phyloP scores from a whole-genome alignment of 2,113 vertebrate genomes.

The Salvelinus sp. region DNA sequence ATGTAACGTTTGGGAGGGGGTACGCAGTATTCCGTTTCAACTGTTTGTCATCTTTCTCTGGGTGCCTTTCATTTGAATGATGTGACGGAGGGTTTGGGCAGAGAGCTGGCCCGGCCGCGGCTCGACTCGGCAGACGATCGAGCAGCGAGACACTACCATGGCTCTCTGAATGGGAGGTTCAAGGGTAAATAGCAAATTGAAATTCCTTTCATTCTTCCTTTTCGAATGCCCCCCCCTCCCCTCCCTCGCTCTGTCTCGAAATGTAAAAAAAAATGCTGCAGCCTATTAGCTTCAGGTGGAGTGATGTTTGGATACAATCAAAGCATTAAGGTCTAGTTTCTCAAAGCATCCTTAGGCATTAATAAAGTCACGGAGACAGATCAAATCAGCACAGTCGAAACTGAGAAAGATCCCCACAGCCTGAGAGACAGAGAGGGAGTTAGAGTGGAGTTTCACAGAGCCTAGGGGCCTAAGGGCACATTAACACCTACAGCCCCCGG shows the following conservation, averaged over 20 bases:
- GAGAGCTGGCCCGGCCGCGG: too few relatives aligned
- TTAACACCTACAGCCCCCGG: background rate
- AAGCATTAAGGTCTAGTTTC: conserved; percentile 5
- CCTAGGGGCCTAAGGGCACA: background rate
- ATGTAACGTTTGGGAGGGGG: background rate
- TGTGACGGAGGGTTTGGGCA: background rate
- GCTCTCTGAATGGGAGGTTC: conserved; percentile 17
- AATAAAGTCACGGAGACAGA: conserved; percentile 1
- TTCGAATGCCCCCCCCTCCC: too few relatives aligned
- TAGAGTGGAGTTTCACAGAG: background rate
- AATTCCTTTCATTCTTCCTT: conserved; percentile 27
- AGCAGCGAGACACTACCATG: background rate
- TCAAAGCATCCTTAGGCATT: background rate
- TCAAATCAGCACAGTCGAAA: too few relatives aligned
- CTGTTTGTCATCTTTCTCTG: background rate
- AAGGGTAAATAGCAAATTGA: conserved; percentile 26
- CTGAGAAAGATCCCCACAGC: too few relatives aligned
- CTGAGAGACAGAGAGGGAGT: too few relatives aligned
- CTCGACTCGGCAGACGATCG: background rate
- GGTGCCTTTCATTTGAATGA: background rate
- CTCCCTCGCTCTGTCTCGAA: too few relatives aligned
- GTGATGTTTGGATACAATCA: conserved; percentile 12
- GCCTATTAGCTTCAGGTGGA: conserved; percentile 12
- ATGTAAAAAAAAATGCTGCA: conserved; percentile 4
- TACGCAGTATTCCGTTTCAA: background rate